Evolutionary conservation across 2,797 vertebrate species (phyloP).

Genomic region (Macrochelys suwanniensis): DNA sequence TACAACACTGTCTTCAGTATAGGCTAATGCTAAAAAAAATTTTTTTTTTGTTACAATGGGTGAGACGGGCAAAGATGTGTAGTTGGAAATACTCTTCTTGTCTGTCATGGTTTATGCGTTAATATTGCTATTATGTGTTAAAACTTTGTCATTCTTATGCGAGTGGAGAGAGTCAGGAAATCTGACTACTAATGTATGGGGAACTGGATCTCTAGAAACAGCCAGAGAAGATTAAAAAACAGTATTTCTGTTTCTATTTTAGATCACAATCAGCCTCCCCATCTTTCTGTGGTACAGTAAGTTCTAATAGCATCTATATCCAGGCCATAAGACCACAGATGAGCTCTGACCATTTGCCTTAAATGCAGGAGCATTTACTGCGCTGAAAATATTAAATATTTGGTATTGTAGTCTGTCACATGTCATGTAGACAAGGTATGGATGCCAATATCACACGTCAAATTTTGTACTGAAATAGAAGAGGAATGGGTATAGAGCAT

Average conservation of each 20-base stretch:
- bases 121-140: not conserved
- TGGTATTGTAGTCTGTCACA: not conserved
- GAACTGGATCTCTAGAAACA: not conserved
- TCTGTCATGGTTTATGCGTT: not conserved
- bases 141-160: rapidly evolving
- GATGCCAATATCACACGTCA: not conserved
- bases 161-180: not conserved
- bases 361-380: not conserved
- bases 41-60: not conserved
- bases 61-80: not conserved
- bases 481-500: not conserved
- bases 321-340: not conserved
- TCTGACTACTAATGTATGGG: not conserved
- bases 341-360: not conserved
- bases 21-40: not conserved
- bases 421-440: not conserved
- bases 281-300: not conserved
- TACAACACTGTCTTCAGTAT: not conserved
- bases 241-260: not conserved
- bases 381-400: not conserved
- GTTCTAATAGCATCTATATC: not conserved
- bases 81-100: not conserved
- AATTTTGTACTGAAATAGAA: not conserved
- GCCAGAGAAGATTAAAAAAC: not conserved
- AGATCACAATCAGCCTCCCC: not conserved